Base-by-base conservation (phyloP, 2,888 invertebrate species). In the Nomada hirtipes region DNA sequence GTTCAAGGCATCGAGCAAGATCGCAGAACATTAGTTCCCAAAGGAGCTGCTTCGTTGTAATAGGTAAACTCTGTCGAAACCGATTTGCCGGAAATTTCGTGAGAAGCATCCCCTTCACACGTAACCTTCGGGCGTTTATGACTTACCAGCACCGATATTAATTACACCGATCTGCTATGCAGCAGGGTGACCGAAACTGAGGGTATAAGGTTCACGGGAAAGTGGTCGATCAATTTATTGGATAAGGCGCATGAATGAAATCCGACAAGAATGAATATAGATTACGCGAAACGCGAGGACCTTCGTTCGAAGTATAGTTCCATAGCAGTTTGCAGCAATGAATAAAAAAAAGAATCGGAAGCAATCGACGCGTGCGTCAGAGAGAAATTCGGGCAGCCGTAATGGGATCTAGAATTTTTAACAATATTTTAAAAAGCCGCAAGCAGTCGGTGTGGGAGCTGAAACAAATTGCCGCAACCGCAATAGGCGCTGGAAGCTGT, bases 211-310 rank as follows among this genome's bases (percentile, higher is more conserved):
- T 36, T 36, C 36, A 36, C 36, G 36, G 4, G 36, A 36, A 36
- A 36, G 36, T 36, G 36, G 4, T 36, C 36, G 36, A 36, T 36
- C 36, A 7, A 36, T 36, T 36, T 36, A 36, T 36, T 36, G 36
- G 36, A 7, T 53, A 52, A 59, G 60, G 11, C n/a, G 63, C 67
- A 29, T 47, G 68, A 65, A 57, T 55, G 44, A 42, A 69, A 76
- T 81, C 60, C 64, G 52, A 47, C 29, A 13, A 68, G 63, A 53
- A 29, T 11, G 44, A 44, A 36, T 71, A 63, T 20, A n/a, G 36
- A 76, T 76, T 23, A 52, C 55, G 13, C 4, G 13, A 13, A 3
- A 15, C 15, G 1, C 15, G 26, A 26, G 26, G 26, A 4, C 0
- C 23, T 10, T 23, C 4, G 36, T 55, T 11, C 44, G 11, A 36